Evolutionary conservation across 1,140 invertebrate genomes (phyloP).

Genomic region (Ganaspis sp.): DNA sequence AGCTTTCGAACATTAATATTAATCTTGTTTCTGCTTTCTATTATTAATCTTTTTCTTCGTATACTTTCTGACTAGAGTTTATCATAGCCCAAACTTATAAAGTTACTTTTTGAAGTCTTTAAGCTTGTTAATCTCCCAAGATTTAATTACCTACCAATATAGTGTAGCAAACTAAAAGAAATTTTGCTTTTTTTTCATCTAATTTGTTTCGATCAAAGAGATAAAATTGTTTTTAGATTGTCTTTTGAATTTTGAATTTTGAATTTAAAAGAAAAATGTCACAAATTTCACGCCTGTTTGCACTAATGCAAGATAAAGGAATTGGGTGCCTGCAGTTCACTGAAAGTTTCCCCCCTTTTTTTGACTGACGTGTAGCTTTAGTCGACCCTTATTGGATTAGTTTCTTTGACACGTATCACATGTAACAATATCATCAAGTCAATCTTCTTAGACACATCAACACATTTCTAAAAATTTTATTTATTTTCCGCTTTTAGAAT

Average conservation of each 20-base stretch:
- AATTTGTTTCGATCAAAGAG: neutral
- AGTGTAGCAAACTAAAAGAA: neutral
- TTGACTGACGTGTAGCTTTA: slow-evolving; percentile 43
- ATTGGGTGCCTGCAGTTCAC: slow-evolving; percentile 10
- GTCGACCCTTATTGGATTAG: slow-evolving; percentile 51
- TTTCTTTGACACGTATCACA: slow-evolving; percentile 50
- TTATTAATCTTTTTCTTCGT: too few species aligned
- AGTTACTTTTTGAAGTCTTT: too few species aligned
- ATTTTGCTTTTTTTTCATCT: neutral
- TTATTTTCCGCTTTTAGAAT: neutral
- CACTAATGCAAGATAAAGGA: slow-evolving; percentile 10
- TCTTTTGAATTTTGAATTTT: neutral
- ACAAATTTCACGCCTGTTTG: neutral
- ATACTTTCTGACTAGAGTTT: too few species aligned
- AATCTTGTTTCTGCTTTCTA: too few species aligned
- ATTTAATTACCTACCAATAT: neutral
- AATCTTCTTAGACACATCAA: slow-evolving; percentile 35
- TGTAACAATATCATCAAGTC: slow-evolving; percentile 25
- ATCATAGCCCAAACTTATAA: too few species aligned
- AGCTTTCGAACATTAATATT: too few species aligned
- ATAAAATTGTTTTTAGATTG: neutral
- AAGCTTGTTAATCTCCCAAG: neutral
- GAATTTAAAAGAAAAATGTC: slow-evolving; percentile 5
- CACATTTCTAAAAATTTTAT: neutral
- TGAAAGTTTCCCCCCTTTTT: slow-evolving; percentile 17